phyloP scores from a whole-genome alignment of 2,888 invertebrate genomes.

The Lomographa bimaculata region DNA sequence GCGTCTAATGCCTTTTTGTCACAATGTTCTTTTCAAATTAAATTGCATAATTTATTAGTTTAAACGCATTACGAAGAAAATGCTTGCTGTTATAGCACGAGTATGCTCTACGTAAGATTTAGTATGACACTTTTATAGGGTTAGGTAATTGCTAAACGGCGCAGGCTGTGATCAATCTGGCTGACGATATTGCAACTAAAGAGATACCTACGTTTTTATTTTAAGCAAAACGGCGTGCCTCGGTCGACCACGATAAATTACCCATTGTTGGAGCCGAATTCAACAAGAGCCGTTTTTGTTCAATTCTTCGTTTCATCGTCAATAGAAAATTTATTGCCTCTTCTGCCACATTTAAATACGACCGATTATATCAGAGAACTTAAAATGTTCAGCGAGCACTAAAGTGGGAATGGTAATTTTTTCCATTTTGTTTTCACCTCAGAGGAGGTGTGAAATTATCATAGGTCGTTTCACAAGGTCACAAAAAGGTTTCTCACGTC shows the following conservation, averaged over 20 bases:
- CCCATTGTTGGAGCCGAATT: constrained; percentile 75
- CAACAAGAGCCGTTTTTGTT: constrained; percentile 80
- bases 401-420: constrained; percentile 63
- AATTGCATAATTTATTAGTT: constrained; percentile 16
- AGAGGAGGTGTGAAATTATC: constrained; percentile 43
- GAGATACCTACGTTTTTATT: constrained; percentile 58
- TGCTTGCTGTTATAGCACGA: constrained; percentile 15
- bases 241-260: constrained; percentile 76
- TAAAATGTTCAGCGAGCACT: constrained; percentile 63
- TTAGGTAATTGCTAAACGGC: constrained; percentile 29
- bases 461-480: constrained; percentile 36
- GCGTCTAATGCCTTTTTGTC: constrained; percentile 7
- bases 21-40: constrained; percentile 18
- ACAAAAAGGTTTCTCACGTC: too few species aligned
- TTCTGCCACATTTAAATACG: constrained; percentile 76
- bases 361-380: constrained; percentile 70
- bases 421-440: constrained; percentile 53
- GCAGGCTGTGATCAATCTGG: constrained; percentile 25
- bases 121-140: constrained; percentile 24
- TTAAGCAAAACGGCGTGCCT: constrained; percentile 54
- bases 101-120: constrained; percentile 31
- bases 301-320: constrained; percentile 79
- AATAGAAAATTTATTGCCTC: constrained; percentile 79
- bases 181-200: constrained; percentile 19
- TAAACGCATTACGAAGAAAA: constrained; percentile 5